These are phyloP conservation scores for Ectemnius lituratus DNA, from an alignment of 2,888 invertebrate species.

Conservation along the genomic window DNA sequence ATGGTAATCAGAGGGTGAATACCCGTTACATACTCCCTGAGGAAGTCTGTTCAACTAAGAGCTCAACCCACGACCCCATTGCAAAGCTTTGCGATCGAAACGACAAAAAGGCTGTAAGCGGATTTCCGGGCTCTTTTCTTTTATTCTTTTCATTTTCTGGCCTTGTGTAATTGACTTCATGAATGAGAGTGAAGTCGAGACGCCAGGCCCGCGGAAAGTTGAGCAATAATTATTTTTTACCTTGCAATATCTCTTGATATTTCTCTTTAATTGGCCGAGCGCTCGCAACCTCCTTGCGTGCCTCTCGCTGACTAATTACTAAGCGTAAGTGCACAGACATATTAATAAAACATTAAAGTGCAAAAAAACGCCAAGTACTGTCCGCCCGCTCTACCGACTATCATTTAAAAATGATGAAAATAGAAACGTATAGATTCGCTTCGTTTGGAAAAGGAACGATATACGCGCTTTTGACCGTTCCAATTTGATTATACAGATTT, in stretches of 20 bases:
- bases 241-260: background rate
- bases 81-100: conserved; percentile 20
- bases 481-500: too few relatives aligned
- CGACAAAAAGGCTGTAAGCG: conserved; percentile 48
- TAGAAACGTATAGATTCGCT: too few relatives aligned
- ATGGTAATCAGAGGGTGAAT: conserved; percentile 34
- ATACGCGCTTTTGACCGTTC: too few relatives aligned
- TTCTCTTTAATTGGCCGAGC: too few relatives aligned
- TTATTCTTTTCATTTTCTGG: conserved; percentile 19
- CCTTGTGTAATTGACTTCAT: conserved; percentile 49
- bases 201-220: background rate
- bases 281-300: too few relatives aligned
- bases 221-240: background rate
- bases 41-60: background rate
- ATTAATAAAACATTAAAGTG: too few relatives aligned
- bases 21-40: conserved; percentile 15
- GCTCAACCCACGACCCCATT: background rate
- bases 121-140: conserved; percentile 53
- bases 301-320: too few relatives aligned
- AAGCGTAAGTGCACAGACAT: too few relatives aligned
- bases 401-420: too few relatives aligned
- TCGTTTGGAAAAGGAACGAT: too few relatives aligned
- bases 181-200: background rate
- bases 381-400: too few relatives aligned
- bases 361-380: too few relatives aligned